Evolutionary conservation across 2,113 vertebrate species (phyloP).

Genomic region (Poecile atricapillus): DNA sequence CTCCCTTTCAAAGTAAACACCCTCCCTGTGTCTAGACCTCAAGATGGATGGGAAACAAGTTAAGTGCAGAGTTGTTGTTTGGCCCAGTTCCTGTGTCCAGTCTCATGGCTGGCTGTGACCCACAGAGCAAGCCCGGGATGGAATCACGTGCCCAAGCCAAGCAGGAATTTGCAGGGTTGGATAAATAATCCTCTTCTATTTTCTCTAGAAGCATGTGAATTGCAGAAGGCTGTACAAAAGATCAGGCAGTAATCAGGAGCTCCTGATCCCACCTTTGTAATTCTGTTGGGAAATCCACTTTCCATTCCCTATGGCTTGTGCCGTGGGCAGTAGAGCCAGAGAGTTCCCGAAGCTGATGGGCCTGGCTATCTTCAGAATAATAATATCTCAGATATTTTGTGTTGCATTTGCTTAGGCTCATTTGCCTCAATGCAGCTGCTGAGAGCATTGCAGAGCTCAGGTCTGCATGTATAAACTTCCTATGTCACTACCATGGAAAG

Average conservation of each 20-base stretch:
- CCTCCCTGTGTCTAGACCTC: not conserved
- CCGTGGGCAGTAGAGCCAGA: not conserved
- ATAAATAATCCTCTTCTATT: not conserved
- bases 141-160: not conserved
- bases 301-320: not conserved
- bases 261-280: not conserved
- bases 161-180: not conserved
- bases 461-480: slow-evolving; percentile 49
- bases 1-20: not conserved
- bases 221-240: not conserved
- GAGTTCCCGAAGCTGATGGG: slow-evolving; percentile 26
- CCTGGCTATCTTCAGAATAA: not conserved
- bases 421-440: slow-evolving; percentile 37
- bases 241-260: not conserved
- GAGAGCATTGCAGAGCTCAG: slow-evolving; percentile 5
- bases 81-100: not conserved
- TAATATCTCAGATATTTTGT: not conserved
- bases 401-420: slow-evolving; percentile 42
- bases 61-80: slow-evolving; percentile 1
- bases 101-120: not conserved
- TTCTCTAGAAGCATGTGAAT: not conserved
- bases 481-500: slow-evolving; percentile 1
- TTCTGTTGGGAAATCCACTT: not conserved
- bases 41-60: not conserved
- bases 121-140: not conserved